phyloP scores from a whole-genome alignment of 2,797 vertebrate genomes.

The Sitta carolinensis region DNA sequence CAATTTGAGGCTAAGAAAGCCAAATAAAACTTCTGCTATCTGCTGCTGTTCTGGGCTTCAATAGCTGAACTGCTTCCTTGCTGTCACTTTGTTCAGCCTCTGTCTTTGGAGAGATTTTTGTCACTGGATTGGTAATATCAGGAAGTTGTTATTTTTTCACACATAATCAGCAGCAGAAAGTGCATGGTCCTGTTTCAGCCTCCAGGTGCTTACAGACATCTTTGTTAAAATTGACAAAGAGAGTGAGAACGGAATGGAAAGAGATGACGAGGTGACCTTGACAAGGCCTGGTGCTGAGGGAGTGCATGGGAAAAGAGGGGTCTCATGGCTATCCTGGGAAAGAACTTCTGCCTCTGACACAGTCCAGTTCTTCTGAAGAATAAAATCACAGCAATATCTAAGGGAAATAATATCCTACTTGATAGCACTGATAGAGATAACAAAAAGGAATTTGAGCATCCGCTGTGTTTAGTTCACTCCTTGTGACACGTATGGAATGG shows the following conservation, averaged over 20 bases:
- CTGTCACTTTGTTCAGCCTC: neutral
- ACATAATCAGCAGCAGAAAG: constrained; percentile 13
- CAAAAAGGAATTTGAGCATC: neutral
- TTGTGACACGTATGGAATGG: neutral
- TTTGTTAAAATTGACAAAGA: neutral
- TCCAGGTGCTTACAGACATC: neutral
- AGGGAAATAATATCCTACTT: neutral
- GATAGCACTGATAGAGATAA: neutral
- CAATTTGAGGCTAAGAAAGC: neutral
- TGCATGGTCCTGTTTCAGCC: neutral
- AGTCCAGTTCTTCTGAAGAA: neutral
- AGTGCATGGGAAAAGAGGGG: neutral
- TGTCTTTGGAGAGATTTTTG: neutral
- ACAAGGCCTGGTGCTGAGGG: neutral
- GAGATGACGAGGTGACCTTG: neutral
- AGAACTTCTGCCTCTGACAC: neutral
- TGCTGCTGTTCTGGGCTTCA: neutral
- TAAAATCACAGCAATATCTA: neutral
- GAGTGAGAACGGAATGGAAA: neutral
- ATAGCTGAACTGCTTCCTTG: neutral
- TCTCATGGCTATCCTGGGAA: neutral
- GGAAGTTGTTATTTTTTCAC: constrained; percentile 38
- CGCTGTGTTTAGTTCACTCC: neutral
- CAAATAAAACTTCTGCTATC: neutral
- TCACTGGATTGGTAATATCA: neutral